phyloP scores from a whole-genome alignment of 2,797 vertebrate genomes.

The Poecile montanus region DNA sequence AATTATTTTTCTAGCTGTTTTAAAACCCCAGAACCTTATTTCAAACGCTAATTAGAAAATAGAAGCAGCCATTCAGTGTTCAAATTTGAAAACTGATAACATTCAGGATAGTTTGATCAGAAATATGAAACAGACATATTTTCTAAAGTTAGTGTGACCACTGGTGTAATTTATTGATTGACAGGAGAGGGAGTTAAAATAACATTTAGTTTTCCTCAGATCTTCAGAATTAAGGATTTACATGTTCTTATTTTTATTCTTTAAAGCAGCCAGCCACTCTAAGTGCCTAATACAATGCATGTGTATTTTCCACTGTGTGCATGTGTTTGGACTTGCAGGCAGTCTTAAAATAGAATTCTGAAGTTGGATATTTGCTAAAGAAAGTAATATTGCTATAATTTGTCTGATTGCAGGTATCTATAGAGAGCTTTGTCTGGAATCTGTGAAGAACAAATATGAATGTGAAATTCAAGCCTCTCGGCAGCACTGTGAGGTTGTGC shows the following conservation, averaged over 20 bases:
- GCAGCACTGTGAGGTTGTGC: constrained; percentile 96
- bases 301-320: background rate
- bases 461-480: constrained; percentile 98
- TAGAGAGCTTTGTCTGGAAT: constrained; percentile 93
- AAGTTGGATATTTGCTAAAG: background rate
- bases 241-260: background rate
- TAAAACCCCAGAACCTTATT: background rate
- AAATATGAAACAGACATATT: background rate
- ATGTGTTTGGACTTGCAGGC: background rate
- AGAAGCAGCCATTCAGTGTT: background rate
- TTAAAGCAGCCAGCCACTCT: background rate
- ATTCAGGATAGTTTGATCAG: background rate
- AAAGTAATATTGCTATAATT: constrained; percentile 56
- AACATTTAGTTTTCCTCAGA: background rate
- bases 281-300: background rate
- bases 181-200: background rate
- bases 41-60: background rate
- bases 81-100: background rate
- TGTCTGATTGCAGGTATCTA: constrained; percentile 83
- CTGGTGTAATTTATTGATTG: background rate
- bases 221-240: background rate
- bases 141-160: background rate
- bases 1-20: background rate
- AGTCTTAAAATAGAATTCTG: constrained; percentile 9
- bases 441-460: constrained; percentile 98